Evolutionary conservation across 2,888 invertebrate species (phyloP).

Genomic region (Bellardia pandia): DNA sequence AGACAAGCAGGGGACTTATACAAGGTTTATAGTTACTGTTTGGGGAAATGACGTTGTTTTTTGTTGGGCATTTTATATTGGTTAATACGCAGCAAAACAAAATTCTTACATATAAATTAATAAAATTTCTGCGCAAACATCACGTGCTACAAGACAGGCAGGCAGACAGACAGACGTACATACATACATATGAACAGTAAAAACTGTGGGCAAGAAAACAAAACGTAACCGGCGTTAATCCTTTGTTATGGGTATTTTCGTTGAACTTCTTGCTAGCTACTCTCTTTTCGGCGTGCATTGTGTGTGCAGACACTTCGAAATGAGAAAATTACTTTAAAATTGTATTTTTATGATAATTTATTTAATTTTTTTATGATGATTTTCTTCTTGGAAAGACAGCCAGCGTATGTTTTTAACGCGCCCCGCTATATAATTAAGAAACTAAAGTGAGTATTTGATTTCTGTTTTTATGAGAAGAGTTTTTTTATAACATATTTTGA

Average conservation of each 20-base stretch:
- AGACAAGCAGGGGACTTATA: not conserved
- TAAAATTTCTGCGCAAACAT: conserved; percentile 49
- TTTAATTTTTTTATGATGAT: conserved; percentile 66
- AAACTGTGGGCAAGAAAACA: conserved; percentile 23
- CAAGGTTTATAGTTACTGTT: conserved; percentile 10
- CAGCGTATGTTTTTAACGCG: conserved; percentile 29
- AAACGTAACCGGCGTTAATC: conserved; percentile 60
- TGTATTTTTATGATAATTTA: conserved; percentile 70
- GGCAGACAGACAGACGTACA: not conserved
- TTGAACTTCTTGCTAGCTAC: conserved; percentile 23
- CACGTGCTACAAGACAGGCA: conserved; percentile 50
- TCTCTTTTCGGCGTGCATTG: not conserved
- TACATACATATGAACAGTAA: conserved; percentile 12
- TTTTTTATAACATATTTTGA: not conserved
- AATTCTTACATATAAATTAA: not conserved
- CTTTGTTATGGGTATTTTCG: conserved; percentile 67
- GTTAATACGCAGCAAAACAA: conserved; percentile 47
- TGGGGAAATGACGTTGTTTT: conserved; percentile 41
- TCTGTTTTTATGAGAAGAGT: not conserved
- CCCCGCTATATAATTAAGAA: conserved; percentile 62
- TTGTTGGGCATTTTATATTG: not conserved
- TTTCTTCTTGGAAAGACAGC: conserved; percentile 67
- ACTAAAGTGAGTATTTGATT: conserved; percentile 9
- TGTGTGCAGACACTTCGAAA: conserved; percentile 31
- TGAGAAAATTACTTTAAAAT: conserved; percentile 68